Evolutionary conservation across 30 jellyfish, hydroid and myxozoan genomes (phyloP), one percentile per base, ranked within the genome.

Genomic region (Rhopilema esculentum): DNA sequence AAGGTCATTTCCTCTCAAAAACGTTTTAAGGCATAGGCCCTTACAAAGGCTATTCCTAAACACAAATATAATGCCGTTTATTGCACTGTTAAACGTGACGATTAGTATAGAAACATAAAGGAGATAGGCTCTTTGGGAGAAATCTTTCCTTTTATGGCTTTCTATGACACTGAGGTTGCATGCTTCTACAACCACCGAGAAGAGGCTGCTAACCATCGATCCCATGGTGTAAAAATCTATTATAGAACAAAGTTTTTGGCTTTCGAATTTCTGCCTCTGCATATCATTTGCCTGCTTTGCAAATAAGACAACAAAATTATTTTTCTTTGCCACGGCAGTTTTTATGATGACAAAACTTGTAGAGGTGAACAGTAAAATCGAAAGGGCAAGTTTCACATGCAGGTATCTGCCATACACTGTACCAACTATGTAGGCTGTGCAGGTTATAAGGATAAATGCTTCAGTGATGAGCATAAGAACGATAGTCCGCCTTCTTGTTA

Each of bases 391-490:
- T 69, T 32, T 84, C 40, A 72, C 51, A 27, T 25, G 17, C 19
- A 25, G 68, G 19, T 8, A 61, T 8, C 20, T 28, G 20, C 51
- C 71, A 31, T 70, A 30, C 70, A 49, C 48, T 25, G 92, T 70
- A 8, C 87, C 92, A 28, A 84, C 32, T 4, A 57, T 50, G 63
- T 84, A 72, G 30, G 79, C 77, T 16, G 31, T 19, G 27, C 49
- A 24, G 1, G 63, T 29, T 2, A 20, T 49, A 24, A 49, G 50
- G 30, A 27, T 63, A 7, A 49, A 20, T 32, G 74, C 22, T 1
- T 63, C 85, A 17, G 29, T 23, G 27, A 27, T 4, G 53, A 22
- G 0, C 4, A 52, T 23, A 32, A 84, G 19, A 27, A 70, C 80
- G 17, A 84, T 51, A 19, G 73, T 63, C 49, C 65, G 50, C 24